Evolutionary conservation across 2,113 vertebrate species (phyloP).

Genomic region (Paedocypris sp.): DNA sequence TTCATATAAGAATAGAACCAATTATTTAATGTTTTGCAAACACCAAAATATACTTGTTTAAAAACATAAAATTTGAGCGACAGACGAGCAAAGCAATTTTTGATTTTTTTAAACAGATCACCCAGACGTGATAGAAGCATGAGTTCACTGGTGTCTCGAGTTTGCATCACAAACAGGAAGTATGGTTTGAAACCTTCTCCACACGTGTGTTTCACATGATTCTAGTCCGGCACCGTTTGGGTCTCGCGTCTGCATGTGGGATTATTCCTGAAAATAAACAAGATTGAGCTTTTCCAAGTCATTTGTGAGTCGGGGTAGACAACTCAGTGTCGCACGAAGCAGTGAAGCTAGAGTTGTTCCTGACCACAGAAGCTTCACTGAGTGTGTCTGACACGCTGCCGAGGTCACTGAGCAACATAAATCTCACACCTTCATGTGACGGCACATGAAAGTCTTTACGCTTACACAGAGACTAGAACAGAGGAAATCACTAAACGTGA

Average conservation of each 20-base stretch:
- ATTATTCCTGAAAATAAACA: slow-evolving; percentile 20
- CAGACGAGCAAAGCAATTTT: too few species aligned
- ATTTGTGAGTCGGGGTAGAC: slow-evolving; percentile 28
- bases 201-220: slow-evolving; percentile 7
- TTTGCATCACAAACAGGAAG: too few species aligned
- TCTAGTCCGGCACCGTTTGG: slow-evolving; percentile 22
- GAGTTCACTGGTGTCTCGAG: too few species aligned
- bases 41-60: too few species aligned
- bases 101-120: too few species aligned
- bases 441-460: not conserved
- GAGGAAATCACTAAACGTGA: not conserved
- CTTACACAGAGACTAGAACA: not conserved
- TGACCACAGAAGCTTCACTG: not conserved
- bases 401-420: slow-evolving; percentile 29
- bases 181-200: too few species aligned
- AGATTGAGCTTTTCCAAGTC: slow-evolving; percentile 16
- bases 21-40: too few species aligned
- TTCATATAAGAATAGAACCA: too few species aligned
- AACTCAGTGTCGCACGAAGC: not conserved
- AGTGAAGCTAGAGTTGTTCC: slow-evolving; percentile 11
- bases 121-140: too few species aligned
- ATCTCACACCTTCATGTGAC: slow-evolving; percentile 24
- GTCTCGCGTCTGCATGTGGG: slow-evolving; percentile 21
- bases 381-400: slow-evolving; percentile 34
- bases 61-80: too few species aligned